Base-by-base conservation (phyloP, 2,888 invertebrate species). In the Blomia tropicalis region DNA sequence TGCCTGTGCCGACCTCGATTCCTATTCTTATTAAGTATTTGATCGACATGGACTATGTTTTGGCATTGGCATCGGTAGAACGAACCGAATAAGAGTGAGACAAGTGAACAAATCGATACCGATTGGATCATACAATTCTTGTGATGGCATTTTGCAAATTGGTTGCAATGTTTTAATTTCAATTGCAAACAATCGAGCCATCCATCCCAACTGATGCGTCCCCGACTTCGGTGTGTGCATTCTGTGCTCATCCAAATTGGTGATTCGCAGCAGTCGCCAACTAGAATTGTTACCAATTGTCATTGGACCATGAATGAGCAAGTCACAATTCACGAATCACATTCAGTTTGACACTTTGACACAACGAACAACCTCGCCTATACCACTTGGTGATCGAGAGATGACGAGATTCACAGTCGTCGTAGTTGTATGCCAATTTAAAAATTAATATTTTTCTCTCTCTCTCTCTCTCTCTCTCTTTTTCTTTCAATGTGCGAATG, bases 131-230 rank as follows among this genome's bases (percentile, higher is more conserved):
- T 7, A 7, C 51, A 47, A n/a, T 47, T 47, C 51, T 14, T 7
- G 7, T 7, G 51, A 7, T 11, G 51, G 7, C 5, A n/a, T 47
- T 41, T 41, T 41, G 41, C 41, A 41, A n/a, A 41, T 41, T 7
- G 7, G 51, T 19, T 11, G 22, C 7, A 11, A 11, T 47, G 36
- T 47, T 47, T 27, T 47, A 47, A 47, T 47, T 47, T 47, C 51
- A 19, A 47, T 47, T 47, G 51, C 22, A 47, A 41, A 47, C 51
- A 47, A 47, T 47, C 51, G 51, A 47, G 51, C 22, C 51, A 47
- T 11, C n/a, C n/a, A n/a, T n/a, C 11, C 7, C 51, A 47, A n/a
- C n/a, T n/a, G n/a, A n/a, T n/a, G 51, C 22, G 7, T 47, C 51
- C 51, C n/a, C 7, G n/a, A 47, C n/a, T 22, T 47, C 11, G 7